These are phyloP conservation scores for Panzeria rudis DNA, from an alignment of 2,888 invertebrate species.

Conservation along the genomic window DNA sequence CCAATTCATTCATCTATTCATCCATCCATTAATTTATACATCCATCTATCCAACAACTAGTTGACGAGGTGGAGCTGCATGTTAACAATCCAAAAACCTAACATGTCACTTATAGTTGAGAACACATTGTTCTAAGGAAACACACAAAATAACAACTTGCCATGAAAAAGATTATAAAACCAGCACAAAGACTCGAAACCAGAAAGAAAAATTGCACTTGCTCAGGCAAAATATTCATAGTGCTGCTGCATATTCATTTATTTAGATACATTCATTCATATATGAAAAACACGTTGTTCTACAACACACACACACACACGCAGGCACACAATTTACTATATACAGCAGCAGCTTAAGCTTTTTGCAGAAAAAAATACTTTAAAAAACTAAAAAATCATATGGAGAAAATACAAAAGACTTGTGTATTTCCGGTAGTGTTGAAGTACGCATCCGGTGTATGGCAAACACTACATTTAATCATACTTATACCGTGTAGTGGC, in stretches of 20 bases:
- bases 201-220: constrained; percentile 52
- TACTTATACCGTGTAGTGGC: background rate
- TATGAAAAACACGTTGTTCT: constrained; percentile 31
- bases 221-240: constrained; percentile 49
- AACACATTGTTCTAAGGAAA: constrained; percentile 64
- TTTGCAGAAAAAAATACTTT: background rate
- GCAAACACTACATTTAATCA: constrained; percentile 65
- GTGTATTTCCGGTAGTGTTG: constrained; percentile 79
- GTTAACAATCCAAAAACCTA: constrained; percentile 70
- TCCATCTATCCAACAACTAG: constrained; percentile 58
- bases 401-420: constrained; percentile 50
- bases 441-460: constrained; percentile 78
- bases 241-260: constrained; percentile 52
- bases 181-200: constrained; percentile 13
- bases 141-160: constrained; percentile 4
- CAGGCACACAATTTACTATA: background rate
- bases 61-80: constrained; percentile 59
- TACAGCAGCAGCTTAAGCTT: constrained; percentile 44
- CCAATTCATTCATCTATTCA: constrained; percentile 58
- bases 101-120: constrained; percentile 72
- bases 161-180: background rate
- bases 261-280: constrained; percentile 24
- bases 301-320: background rate
- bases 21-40: constrained; percentile 52
- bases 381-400: constrained; percentile 8